Percentiles rank a stretch among this genome's conserved stretches.
Conservation (phyloP, 2,113 vertebrate species). For the Equus quagga region DNA sequence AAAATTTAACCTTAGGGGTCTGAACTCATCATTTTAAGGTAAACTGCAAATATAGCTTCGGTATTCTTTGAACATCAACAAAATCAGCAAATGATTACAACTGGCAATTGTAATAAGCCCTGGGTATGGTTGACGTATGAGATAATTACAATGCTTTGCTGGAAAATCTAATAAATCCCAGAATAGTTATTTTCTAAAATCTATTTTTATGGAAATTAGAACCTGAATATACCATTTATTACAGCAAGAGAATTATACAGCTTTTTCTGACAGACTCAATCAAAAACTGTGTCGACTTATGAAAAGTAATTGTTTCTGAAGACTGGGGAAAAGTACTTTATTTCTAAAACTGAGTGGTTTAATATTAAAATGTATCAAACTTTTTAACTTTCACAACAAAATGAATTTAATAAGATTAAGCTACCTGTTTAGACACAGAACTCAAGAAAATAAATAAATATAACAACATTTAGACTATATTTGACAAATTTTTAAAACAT, state of each 20-base stretch:
- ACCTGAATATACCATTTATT: slow-evolving; percentile 81
- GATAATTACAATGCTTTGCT: slow-evolving; percentile 84
- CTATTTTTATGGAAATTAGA: slow-evolving; percentile 87
- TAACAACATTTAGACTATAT: not conserved
- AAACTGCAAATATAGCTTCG: slow-evolving; percentile 69
- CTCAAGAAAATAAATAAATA: slow-evolving; percentile 49
- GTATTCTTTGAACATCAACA: slow-evolving; percentile 75
- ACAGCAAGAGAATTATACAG: slow-evolving; percentile 67
- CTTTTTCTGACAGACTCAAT: slow-evolving; percentile 77
- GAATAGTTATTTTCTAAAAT: slow-evolving; percentile 83
- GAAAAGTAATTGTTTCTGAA: slow-evolving; percentile 75
- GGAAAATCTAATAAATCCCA: slow-evolving; percentile 86
- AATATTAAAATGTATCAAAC: slow-evolving; percentile 56
- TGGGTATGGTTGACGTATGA: slow-evolving; percentile 83
- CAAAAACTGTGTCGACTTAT: slow-evolving; percentile 68
- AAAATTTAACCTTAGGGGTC: slow-evolving; percentile 25
- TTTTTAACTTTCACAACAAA: slow-evolving; percentile 65
- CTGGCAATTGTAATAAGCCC: slow-evolving; percentile 82
- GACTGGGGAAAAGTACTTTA: not conserved
- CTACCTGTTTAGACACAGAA: slow-evolving; percentile 51
- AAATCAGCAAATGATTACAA: slow-evolving; percentile 83
- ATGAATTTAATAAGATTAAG: not conserved
- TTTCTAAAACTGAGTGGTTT: slow-evolving; percentile 4
- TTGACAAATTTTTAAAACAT: not conserved
- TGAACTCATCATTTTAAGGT: slow-evolving; percentile 45